phyloP scores from a whole-genome alignment of 2,797 vertebrate species.

The Sphenodon punctatus region DNA sequence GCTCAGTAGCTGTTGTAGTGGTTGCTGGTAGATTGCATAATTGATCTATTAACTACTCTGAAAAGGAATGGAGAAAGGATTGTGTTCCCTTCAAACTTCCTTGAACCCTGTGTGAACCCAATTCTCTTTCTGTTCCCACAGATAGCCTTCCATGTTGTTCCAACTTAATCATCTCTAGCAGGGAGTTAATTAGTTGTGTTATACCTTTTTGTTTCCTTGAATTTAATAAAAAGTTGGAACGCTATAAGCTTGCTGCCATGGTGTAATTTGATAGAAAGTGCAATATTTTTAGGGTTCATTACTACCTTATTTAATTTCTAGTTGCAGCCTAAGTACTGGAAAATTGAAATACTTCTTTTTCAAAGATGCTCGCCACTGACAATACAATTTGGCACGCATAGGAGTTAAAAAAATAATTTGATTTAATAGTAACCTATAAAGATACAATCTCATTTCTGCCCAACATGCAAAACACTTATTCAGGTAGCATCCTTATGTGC shows the following conservation, averaged over 20 bases:
- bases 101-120: not conserved
- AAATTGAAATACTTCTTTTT: constrained; percentile 27
- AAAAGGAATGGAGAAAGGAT: too few species aligned
- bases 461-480: not conserved
- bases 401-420: not conserved
- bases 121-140: not conserved
- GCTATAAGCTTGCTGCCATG: not conserved
- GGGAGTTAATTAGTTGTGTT: not conserved
- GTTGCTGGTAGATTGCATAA: not conserved
- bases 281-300: constrained; percentile 30
- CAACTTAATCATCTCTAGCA: not conserved
- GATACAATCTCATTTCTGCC: not conserved
- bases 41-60: not conserved
- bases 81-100: not conserved
- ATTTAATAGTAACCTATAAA: not conserved
- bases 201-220: not conserved
- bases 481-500: not conserved
- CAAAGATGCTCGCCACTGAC: constrained; percentile 13
- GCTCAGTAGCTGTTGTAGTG: not conserved
- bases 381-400: not conserved
- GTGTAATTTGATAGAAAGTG: constrained; percentile 21
- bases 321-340: constrained; percentile 20
- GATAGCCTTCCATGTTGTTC: accelerated
- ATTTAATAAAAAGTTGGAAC: not conserved
- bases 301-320: constrained; percentile 36